phyloP scores from a whole-genome alignment of 2,113 vertebrate genomes.

The Eptesicus fuscus region DNA sequence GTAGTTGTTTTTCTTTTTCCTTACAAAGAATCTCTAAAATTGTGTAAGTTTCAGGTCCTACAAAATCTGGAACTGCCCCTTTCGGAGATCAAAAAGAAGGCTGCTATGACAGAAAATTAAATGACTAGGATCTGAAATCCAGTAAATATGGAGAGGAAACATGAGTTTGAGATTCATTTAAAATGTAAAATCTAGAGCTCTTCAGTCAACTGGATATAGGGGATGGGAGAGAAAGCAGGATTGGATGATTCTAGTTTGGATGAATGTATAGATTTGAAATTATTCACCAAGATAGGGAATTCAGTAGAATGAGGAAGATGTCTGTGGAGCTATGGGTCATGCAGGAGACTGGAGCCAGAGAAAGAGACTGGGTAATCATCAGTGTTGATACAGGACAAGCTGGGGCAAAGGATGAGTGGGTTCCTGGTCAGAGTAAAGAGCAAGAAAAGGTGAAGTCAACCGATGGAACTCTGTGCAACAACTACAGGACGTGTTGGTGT shows the following conservation, averaged over 20 bases:
- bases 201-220: neutral
- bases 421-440: neutral
- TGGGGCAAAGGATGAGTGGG: neutral
- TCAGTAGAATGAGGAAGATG: neutral
- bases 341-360: neutral
- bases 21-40: neutral
- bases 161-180: neutral
- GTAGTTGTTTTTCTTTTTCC: neutral
- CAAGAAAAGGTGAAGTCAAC: neutral
- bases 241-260: neutral
- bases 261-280: neutral
- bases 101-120: conserved; percentile 3
- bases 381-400: neutral
- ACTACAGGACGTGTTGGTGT: neutral
- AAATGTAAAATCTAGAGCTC: neutral
- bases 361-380: neutral
- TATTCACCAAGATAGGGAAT: neutral
- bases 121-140: neutral
- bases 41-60: neutral
- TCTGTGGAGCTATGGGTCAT: neutral
- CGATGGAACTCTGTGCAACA: neutral
- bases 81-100: neutral
- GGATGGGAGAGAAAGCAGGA: neutral
- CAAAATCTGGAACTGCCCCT: neutral
- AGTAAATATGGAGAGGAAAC: neutral